phyloP scores from a whole-genome alignment of 1,140 invertebrate species.

The Leptinotarsa texana region DNA sequence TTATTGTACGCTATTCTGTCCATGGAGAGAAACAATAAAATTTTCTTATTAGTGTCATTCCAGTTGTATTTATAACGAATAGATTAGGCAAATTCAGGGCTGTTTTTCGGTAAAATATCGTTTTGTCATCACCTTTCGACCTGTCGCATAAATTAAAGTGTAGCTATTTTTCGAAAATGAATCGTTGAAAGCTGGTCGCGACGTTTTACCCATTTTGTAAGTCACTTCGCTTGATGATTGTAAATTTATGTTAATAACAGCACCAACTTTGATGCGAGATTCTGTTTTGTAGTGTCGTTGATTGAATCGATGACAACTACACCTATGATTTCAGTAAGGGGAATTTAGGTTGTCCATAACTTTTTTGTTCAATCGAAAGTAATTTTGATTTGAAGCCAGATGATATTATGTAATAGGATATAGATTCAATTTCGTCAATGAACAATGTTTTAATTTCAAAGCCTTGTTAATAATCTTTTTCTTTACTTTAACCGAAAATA shows the following conservation, averaged over 20 bases:
- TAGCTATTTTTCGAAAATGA: slow-evolving; percentile 28
- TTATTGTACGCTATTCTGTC: slow-evolving; percentile 30
- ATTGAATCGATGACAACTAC: background rate
- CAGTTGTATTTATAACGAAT: slow-evolving; percentile 50
- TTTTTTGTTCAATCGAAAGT: no score
- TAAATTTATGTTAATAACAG: slow-evolving; percentile 37
- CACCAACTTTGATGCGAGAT: slow-evolving; percentile 35
- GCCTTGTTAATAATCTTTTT: background rate
- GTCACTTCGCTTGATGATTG: slow-evolving; percentile 41
- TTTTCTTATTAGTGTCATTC: slow-evolving; percentile 52
- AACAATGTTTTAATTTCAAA: no score
- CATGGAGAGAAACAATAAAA: slow-evolving; percentile 45
- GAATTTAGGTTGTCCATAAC: no score
- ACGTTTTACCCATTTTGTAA: slow-evolving; percentile 35
- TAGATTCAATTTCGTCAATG: no score
- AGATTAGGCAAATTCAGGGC: slow-evolving; percentile 49
- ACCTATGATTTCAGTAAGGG: no score
- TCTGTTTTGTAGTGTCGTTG: slow-evolving; percentile 11
- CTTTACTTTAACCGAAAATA: background rate
- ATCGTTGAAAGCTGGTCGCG: slow-evolving; percentile 18
- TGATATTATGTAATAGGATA: no score
- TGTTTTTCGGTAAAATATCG: slow-evolving; percentile 42
- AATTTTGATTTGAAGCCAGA: no score
- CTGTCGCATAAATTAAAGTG: slow-evolving; percentile 16
- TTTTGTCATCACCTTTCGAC: slow-evolving; percentile 15